Conservation (phyloP, 2,113 vertebrate genomes). For the Anarhynchus alexandrinus region DNA sequence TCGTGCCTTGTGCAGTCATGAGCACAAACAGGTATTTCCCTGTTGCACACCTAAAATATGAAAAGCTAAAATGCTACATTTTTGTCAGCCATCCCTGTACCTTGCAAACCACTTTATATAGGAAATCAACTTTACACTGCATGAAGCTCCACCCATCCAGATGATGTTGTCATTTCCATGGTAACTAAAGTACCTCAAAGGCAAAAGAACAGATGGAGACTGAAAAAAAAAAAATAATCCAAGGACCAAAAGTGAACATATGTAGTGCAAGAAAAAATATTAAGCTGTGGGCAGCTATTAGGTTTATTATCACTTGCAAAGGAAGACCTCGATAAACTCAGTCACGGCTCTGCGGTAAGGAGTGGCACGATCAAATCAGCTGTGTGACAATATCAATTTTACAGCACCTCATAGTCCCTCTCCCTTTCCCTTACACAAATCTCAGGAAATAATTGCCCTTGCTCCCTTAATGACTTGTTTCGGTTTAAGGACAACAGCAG, state of each 20-base stretch:
- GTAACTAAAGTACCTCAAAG: constrained; percentile 62
- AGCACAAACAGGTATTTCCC: background rate
- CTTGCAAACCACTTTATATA: background rate
- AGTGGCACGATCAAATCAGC: background rate
- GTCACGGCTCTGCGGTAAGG: background rate
- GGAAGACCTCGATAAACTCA: constrained; percentile 45
- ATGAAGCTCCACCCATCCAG: constrained; percentile 28
- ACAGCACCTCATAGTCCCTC: background rate
- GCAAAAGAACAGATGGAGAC: constrained; percentile 65
- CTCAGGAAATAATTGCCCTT: background rate
- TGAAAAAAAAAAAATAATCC: constrained; percentile 31
- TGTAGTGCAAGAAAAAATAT: constrained; percentile 59
- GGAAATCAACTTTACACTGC: constrained; percentile 36
- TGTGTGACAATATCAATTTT: background rate
- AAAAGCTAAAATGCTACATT: background rate
- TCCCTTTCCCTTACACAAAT: background rate
- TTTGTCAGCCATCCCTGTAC: background rate
- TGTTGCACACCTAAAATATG: background rate
- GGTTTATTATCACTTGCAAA: constrained; percentile 46
- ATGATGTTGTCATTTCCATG: constrained; percentile 66
- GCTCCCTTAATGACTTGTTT: background rate
- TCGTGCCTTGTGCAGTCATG: fast-evolving
- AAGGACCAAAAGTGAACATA: constrained; percentile 60
- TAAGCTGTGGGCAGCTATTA: constrained; percentile 64
- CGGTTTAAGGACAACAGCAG: background rate